phyloP scores from a whole-genome alignment of 2,113 vertebrate genomes.

The Sclerurus mexicanus region DNA sequence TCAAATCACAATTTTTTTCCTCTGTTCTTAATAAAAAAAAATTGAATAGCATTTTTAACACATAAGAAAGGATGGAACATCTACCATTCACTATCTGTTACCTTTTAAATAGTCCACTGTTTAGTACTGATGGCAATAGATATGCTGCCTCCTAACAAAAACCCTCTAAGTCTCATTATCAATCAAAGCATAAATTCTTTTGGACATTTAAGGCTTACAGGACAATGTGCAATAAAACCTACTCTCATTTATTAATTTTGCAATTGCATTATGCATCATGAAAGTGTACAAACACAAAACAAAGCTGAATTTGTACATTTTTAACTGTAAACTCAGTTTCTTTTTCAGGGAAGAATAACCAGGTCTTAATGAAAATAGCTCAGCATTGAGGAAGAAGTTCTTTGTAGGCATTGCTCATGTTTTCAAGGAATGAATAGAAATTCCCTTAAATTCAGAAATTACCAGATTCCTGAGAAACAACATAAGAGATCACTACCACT shows the following conservation, averaged over 20 bases:
- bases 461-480: neutral
- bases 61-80: neutral
- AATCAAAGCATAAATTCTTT: neutral
- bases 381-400: neutral
- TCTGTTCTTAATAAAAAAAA: neutral
- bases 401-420: neutral
- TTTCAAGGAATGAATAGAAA: neutral
- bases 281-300: neutral
- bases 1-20: neutral
- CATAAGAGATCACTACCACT: neutral
- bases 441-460: neutral
- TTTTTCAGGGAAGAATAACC: neutral
- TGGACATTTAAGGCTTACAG: rapidly evolving
- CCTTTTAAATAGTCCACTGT: neutral
- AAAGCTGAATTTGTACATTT: neutral
- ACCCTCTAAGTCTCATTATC: neutral
- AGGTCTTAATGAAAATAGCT: neutral
- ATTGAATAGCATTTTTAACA: neutral
- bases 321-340: neutral
- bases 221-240: neutral
- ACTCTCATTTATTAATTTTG: neutral
- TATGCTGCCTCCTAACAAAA: neutral
- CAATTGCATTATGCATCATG: neutral
- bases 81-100: neutral
- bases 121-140: neutral